Base-by-base conservation (phyloP, 2,113 vertebrate species). In the Salvelinus alpinus region DNA sequence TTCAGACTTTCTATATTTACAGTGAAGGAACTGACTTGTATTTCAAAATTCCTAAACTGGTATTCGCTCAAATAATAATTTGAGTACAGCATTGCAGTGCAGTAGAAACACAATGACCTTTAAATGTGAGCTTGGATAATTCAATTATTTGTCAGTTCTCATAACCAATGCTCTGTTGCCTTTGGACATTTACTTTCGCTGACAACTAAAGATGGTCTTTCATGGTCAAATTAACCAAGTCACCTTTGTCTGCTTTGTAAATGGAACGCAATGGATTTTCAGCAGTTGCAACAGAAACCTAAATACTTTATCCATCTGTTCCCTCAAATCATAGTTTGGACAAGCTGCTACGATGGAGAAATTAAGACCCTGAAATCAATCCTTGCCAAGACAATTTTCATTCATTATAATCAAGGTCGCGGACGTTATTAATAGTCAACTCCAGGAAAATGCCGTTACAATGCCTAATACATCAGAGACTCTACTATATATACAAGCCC, bases 331-430 rank as follows among this genome's bases (percentile, higher is more conserved):
- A 62, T 87, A 90, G 87, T 91, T 91, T 91, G 91, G 88, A 92
- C 84, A 88, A 84, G 92, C 88, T 81, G 78, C 91, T 85, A 89
- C 78, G 65, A 91, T 93, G 93, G 93, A 93, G 89, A 93, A 90
- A 88, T 87, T 81, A 93, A 94, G 89, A 91, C 90, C 80, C 82
- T 85, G 69, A 89, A 94, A 96, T 96, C 94, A 2, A 95, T 96
- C 93, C 70, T 89, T 91, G 90, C 93, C 92, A 92, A 94, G 88
- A 84, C 91, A 92, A 92, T 94, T 92, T 92, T 91, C 89, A 86
- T 90, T 89, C 84, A 85, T 90, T 91, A 92, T 88, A 92, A 93
- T 94, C 92, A 94, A 93, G 92, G 91, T 93, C 90, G 90, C 74
- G 71, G 72, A 38, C 76, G 85, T 94, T 94, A 95, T 95, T 93